Evolutionary conservation across 92 coral and sea anemone species (phyloP), one percentile per base, ranked within the genome.

Genomic region (Epizoanthus illoricatus): DNA sequence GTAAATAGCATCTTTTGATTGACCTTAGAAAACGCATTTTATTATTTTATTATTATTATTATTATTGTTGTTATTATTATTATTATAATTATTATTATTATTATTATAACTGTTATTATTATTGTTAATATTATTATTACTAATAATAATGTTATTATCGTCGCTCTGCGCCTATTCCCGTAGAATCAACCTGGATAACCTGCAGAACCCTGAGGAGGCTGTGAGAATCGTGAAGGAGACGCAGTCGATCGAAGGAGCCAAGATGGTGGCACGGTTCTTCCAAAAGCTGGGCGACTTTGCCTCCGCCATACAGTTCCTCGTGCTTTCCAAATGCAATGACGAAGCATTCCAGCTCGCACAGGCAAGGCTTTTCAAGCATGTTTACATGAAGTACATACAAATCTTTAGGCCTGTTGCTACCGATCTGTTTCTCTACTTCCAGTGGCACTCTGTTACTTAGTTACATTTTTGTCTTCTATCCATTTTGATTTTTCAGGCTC

Each of bases 321-420:
- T 97, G 65, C 86, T 97, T 70, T 97, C 99, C 5, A 97, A 94
- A 84, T 97, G 99, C 71, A 97, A 94, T 55, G 99, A 97, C 80
- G 99, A 97, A 83, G 99, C 99, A 21, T 97, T 97, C 84, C 99
- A 97, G 93, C 91, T 97, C 49, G 99, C 99, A 13, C 99, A 97
- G 96, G 99, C 91, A 85, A 1, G 81, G 15, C 56, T 52, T 52
- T 49, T 52, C 2, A 52, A 52, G 12, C 16, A 52, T 52, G 56
- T 52, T 45, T 52, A 52, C 56, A 52, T 52, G 56, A 52, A 52
- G 56, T 52, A 52, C 12, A 52, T 52, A 52, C 56, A 52, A 52
- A 45, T 0, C 49, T 43, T 43, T 43, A 7, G 8, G 49, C 8
- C 49, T 43, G 49, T 43, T 0, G 49, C 7, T 43, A 43, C 49